Percentiles rank a stretch among this genome's conserved stretches.
phyloP scores from a whole-genome alignment of 2,797 vertebrate species.

The Agapornis canus region DNA sequence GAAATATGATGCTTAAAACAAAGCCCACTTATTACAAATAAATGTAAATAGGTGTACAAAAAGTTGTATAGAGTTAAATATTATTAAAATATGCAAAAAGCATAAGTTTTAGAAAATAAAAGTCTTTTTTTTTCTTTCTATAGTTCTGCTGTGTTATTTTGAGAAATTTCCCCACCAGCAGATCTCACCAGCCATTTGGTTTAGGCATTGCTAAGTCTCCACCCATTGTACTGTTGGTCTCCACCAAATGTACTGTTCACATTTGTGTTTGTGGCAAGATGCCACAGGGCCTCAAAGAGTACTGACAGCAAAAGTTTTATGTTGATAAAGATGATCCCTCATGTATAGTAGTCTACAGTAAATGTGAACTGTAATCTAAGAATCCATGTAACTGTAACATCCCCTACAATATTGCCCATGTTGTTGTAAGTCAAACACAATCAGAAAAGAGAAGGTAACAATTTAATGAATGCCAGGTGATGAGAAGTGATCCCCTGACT shows the following conservation, averaged over 20 bases:
- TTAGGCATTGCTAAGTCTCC: background rate
- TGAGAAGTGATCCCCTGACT: background rate
- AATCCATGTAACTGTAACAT: background rate
- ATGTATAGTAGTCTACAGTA: background rate
- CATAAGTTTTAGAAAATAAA: slow-evolving; percentile 64
- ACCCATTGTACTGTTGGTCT: too few species aligned
- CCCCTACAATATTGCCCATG: background rate
- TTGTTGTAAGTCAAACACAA: background rate
- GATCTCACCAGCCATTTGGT: background rate
- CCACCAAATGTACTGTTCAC: background rate
- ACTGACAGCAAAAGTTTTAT: background rate
- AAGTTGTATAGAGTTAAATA: slow-evolving; percentile 36
- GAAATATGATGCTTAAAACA: slow-evolving; percentile 1
- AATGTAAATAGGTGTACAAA: slow-evolving; percentile 73
- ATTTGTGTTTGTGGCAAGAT: background rate
- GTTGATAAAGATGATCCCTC: background rate
- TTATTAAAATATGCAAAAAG: slow-evolving; percentile 13
- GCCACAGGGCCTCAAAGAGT: background rate
- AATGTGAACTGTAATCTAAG: background rate
- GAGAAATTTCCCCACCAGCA: background rate
- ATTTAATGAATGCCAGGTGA: background rate
- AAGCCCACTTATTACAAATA: background rate
- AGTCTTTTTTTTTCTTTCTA: slow-evolving; percentile 11
- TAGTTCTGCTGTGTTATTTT: slow-evolving; percentile 43
- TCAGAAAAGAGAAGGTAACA: background rate